These are phyloP conservation scores for Pygoscelis antarcticus DNA, from an alignment of 2,113 vertebrate genomes.

Conservation along the genomic window DNA sequence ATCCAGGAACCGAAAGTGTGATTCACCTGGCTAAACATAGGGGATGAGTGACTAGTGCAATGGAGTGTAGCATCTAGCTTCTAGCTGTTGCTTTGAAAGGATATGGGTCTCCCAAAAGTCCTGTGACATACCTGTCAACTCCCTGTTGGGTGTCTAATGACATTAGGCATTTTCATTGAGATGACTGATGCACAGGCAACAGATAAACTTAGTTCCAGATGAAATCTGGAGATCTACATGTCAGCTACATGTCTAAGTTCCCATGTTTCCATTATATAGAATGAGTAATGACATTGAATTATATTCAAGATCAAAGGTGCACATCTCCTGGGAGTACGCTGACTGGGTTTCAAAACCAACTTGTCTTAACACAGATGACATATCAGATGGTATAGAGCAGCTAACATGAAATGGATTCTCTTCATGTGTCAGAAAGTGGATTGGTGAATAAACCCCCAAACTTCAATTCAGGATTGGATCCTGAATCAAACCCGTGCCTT, in stretches of 20 bases:
- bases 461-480: neutral
- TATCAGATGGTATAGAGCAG: neutral
- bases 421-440: neutral
- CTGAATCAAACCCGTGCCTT: neutral
- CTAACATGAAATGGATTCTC: neutral
- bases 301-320: neutral
- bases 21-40: neutral
- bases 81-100: neutral
- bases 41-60: neutral
- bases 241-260: neutral
- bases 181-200: neutral
- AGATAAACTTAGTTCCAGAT: neutral
- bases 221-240: neutral
- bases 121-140: neutral
- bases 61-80: neutral
- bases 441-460: neutral
- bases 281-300: neutral
- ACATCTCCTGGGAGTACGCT: neutral
- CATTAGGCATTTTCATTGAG: neutral
- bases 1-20: neutral
- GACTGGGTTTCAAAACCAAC: neutral
- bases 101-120: neutral
- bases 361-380: neutral
- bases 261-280: neutral
- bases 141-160: neutral